Evolutionary conservation across 2,113 vertebrate genomes (phyloP), one percentile per base, ranked within the genome.

Genomic region (Zapus hudsonius): DNA sequence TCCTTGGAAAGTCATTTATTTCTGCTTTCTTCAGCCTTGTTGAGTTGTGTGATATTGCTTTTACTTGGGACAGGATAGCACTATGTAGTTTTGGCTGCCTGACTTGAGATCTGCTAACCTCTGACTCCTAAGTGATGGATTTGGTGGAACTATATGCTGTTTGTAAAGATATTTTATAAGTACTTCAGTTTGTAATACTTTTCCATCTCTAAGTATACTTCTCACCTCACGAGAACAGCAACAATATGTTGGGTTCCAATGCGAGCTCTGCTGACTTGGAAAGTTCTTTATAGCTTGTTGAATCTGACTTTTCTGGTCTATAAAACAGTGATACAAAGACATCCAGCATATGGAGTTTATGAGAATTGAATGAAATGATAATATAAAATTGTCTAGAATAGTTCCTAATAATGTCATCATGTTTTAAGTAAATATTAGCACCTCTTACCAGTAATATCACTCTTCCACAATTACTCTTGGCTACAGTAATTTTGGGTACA

Each of bases 401-500:
- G 20, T 44, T 33, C 42, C 40, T 76, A 38, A 44, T 55, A 87
- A 52, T 55, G 61, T 59, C 13, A 67, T 59, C 13, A 31, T 0
- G 0, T 22, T 27, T 19, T 69, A 15, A 57, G 13, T 67, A 75
- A 90, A 64, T 72, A 22, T 74, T 38, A 87, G 20, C n/a, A 31
- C 3, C 38, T 64, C 6, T 73, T 92, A 57, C 36, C 44, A 38
- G 23, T 9, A 79, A 93, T 44, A 70, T 17, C 42, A 44, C 36
- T 90, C 79, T 63, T 76, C 40, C 83, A 42, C 74, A 80, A 83
- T 88, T 66, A 63, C 36, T 80, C 52, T 66, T 78, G 52, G 10
- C 29, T 40, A 73, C 69, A 86, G 29, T 66, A 88, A 82, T 47
- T 84, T 76, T 86, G 27, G 44, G 80, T 86, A 27, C 55, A 96